phyloP scores from a whole-genome alignment of 2,888 invertebrate genomes.

The Dryococelus australis region DNA sequence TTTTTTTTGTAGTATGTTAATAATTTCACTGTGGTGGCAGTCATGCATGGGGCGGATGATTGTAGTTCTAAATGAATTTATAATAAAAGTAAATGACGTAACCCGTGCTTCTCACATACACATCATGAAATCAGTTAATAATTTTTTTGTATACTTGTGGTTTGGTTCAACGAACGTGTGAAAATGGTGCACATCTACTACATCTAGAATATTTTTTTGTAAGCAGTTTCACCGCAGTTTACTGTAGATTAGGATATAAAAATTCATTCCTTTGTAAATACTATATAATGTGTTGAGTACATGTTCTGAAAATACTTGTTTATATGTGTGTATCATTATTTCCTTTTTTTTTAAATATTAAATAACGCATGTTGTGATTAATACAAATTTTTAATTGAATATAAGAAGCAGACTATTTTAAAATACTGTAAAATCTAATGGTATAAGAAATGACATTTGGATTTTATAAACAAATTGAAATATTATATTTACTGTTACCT shows the following conservation, averaged over 20 bases:
- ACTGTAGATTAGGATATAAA: background rate
- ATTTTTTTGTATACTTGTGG: background rate
- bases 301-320: constrained; percentile 16
- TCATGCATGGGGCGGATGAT: constrained; percentile 38
- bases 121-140: background rate
- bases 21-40: constrained; percentile 39
- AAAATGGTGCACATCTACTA: background rate
- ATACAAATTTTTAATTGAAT: too few relatives aligned
- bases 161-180: background rate
- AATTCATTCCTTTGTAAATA: constrained; percentile 16
- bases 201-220: background rate
- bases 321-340: background rate
- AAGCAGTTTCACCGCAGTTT: background rate
- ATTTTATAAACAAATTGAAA: too few relatives aligned
- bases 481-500: too few relatives aligned
- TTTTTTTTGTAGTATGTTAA: constrained; percentile 18
- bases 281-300: constrained; percentile 16
- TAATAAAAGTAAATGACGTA: constrained; percentile 38
- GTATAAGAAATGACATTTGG: too few relatives aligned
- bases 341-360: background rate
- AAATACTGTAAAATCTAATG: too few relatives aligned
- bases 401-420: too few relatives aligned
- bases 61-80: constrained; percentile 39
- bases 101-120: constrained; percentile 33
- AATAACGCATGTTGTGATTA: too few relatives aligned